These are phyloP conservation scores for Egretta garzetta DNA, from an alignment of 2,113 vertebrate genomes.

Conservation along the genomic window DNA sequence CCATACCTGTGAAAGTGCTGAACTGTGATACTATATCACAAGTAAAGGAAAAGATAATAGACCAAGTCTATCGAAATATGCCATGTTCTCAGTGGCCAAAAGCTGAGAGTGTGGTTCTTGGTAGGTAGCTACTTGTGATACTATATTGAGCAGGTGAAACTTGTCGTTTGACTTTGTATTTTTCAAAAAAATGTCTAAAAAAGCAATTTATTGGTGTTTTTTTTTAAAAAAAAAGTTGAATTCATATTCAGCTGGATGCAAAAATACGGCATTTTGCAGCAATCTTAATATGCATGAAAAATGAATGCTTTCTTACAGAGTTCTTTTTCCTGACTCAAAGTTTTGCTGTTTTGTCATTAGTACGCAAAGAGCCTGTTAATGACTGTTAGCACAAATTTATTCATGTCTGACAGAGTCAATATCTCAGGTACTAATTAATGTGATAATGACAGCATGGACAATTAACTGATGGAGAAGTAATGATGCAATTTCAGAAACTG, in stretches of 20 bases:
- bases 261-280: neutral
- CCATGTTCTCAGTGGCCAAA: slow-evolving; percentile 92
- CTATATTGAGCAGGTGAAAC: neutral
- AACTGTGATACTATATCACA: slow-evolving; percentile 97
- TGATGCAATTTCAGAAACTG: slow-evolving; percentile 46
- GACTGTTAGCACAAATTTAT: slow-evolving; percentile 47
- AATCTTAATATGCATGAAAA: neutral
- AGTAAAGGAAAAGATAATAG: slow-evolving; percentile 98
- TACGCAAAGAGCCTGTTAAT: slow-evolving; percentile 39
- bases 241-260: neutral
- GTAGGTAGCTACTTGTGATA: slow-evolving; percentile 72
- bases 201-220: neutral
- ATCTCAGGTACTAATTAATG: slow-evolving; percentile 61
- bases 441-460: slow-evolving; percentile 47
- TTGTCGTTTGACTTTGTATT: neutral
- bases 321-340: neutral
- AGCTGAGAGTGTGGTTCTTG: slow-evolving; percentile 89
- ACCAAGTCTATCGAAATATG: slow-evolving; percentile 92
- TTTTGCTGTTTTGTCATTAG: slow-evolving; percentile 36
- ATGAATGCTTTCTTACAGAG: neutral
- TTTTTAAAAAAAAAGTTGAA: neutral
- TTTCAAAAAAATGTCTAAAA: neutral
- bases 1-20: slow-evolving; percentile 91
- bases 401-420: slow-evolving; percentile 47
- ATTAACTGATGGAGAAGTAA: slow-evolving; percentile 55